Conservation (phyloP, 2,797 vertebrate species). For the Poecilia gillii region DNA sequence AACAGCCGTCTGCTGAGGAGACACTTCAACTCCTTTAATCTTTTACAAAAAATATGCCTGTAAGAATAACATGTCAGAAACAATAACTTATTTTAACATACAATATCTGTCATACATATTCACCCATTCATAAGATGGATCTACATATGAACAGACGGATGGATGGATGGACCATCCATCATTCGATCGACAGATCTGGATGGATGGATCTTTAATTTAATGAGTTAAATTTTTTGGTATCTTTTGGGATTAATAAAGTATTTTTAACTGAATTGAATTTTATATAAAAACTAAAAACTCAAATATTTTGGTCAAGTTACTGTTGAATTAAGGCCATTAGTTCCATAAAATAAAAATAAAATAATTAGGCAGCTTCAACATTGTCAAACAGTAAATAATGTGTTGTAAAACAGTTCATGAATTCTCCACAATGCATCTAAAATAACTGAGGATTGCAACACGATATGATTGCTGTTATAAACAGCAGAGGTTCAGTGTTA, state of each 20-base stretch:
- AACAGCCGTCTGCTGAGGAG: not conserved
- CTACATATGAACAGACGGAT: not conserved
- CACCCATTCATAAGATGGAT: not conserved
- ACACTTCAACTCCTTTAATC: not conserved
- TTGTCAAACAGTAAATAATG: not conserved
- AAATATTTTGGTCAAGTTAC: not conserved
- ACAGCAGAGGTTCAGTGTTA: not conserved
- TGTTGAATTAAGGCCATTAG: no score
- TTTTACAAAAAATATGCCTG: not conserved
- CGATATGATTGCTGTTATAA: not conserved
- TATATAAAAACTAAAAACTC: not conserved
- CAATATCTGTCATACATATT: not conserved
- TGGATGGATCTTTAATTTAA: not conserved
- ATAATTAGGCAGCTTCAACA: no score
- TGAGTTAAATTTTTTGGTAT: not conserved
- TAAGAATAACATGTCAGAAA: not conserved
- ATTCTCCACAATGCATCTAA: not conserved
- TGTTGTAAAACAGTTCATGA: not conserved
- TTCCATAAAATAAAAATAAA: no score
- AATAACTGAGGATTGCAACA: not conserved
- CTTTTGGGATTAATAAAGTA: not conserved
- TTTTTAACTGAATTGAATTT: not conserved
- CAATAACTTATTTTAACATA: no score
- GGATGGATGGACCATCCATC: no score
- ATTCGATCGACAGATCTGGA: no score